Percentiles rank a stretch among this genome's conserved stretches.
phyloP scores from a whole-genome alignment of 2,113 vertebrate species.

The Neodontobutis hainanensis region DNA sequence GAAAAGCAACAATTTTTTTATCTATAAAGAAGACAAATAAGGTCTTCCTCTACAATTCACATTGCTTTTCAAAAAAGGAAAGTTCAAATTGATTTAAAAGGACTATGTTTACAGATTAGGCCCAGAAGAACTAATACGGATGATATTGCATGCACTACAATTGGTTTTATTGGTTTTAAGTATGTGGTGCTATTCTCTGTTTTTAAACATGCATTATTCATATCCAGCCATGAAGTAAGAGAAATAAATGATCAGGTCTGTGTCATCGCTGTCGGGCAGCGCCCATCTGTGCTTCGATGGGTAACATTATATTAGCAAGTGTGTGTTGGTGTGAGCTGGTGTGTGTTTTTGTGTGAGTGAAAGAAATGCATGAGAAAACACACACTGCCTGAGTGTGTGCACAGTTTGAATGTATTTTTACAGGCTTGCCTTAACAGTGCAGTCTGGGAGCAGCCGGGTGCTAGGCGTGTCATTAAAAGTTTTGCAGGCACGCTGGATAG shows the following conservation, averaged over 20 bases:
- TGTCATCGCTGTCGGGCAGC: conserved; percentile 62
- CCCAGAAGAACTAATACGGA: conserved; percentile 26
- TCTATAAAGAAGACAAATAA: conserved; percentile 40
- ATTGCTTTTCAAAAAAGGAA: conserved; percentile 20
- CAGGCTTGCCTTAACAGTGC: conserved; percentile 49
- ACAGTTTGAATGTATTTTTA: conserved; percentile 64
- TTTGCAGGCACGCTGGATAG: conserved; percentile 65
- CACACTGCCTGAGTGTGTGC: conserved; percentile 45
- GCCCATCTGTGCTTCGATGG: conserved; percentile 62
- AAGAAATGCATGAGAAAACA: conserved; percentile 45
- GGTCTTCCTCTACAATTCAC: not conserved
- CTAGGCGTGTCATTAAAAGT: conserved; percentile 74
- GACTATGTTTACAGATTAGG: conserved; percentile 39
- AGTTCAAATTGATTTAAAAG: conserved; percentile 43
- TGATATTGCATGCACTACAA: conserved; percentile 16
- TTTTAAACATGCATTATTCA: conserved; percentile 44
- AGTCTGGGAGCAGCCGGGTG: conserved; percentile 60
- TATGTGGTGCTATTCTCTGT: conserved; percentile 22
- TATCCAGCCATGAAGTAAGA: conserved; percentile 31
- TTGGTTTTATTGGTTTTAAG: conserved; percentile 35
- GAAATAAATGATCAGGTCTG: conserved; percentile 57
- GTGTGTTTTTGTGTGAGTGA: conserved; percentile 52
- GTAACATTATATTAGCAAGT: conserved; percentile 36
- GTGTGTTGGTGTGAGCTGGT: conserved; percentile 39
- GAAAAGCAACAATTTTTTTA: conserved; percentile 11